These are phyloP conservation scores for Odontamblyopus rebecca DNA, from an alignment of 2,797 vertebrate species.

Conservation along the genomic window DNA sequence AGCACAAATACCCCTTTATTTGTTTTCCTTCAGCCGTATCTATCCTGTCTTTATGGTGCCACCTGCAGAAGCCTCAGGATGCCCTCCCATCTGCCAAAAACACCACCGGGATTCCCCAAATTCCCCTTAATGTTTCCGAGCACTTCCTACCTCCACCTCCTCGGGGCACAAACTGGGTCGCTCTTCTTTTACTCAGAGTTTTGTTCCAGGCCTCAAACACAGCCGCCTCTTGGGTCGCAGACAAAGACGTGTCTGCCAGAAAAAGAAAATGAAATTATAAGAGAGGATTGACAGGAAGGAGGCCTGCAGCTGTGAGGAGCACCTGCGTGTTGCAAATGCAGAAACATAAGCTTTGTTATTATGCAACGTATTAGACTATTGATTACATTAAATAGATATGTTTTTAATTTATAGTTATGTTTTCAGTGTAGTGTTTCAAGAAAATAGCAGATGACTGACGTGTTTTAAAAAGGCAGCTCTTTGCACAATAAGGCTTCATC, in stretches of 20 bases:
- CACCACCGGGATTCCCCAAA: constrained; percentile 48
- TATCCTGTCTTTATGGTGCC: constrained; percentile 15
- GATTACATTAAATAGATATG: background rate
- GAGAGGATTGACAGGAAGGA: constrained; percentile 2
- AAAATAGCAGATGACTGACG: too few species aligned
- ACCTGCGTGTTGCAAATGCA: constrained; percentile 1
- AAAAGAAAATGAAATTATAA: constrained; percentile 1
- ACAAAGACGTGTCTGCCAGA: constrained; percentile 6
- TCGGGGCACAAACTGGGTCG: constrained; percentile 31
- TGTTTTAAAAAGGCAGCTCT: background rate
- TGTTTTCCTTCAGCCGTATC: background rate
- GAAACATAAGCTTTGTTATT: background rate
- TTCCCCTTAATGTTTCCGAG: constrained; percentile 67
- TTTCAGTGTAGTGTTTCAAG: background rate
- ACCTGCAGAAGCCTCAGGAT: constrained; percentile 41
- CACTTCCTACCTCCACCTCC: constrained; percentile 46
- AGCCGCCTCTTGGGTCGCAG: background rate
- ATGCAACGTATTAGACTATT: background rate
- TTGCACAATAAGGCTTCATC: too few species aligned
- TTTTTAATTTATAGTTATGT: background rate
- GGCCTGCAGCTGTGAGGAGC: constrained; percentile 2
- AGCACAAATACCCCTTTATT: background rate
- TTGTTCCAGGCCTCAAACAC: constrained; percentile 24
- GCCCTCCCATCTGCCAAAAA: constrained; percentile 25
- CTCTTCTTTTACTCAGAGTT: constrained; percentile 3